Base-by-base conservation (phyloP, 2,113 vertebrate species). In the Tyrannus savana region DNA sequence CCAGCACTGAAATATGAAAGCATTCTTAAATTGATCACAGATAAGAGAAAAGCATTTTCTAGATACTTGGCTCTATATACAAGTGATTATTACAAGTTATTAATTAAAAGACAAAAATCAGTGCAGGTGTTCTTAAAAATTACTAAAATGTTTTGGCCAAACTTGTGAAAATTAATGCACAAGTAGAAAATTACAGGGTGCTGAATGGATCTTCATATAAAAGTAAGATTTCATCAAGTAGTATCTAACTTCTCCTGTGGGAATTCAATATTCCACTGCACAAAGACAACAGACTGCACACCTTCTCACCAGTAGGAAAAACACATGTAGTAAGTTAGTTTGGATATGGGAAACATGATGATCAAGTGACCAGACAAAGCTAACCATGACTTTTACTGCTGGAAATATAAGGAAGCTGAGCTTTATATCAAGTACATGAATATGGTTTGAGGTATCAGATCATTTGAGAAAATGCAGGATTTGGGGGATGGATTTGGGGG, bases 401-500 rank as follows among this genome's bases (percentile, higher is more conserved):
- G 35, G 24, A 33, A 72, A 31, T 19, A 18, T 4, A 31, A 11
- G 27, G 25, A 87, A 14, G 12, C 8, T 71, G 59, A 77, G 24
- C 10, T 90, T 67, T 69, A 31, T 22, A n/a, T 19, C 3, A 2
- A 53, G 14, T 28, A 15, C 16, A 7, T 30, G 9, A 85, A 52
- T 17, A 53, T 4, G 2, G 14, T 12, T 89, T 60, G 35, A 87
- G 17, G 18, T 56, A n/a, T 72, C n/a, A 87, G 52, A 46, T 17
- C 0, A 5, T 80, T 30, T 17, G 25, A 85, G 28, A 91, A 66
- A 85, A 50, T 11, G 17, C 4, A 55, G 21, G 27, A 35, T 42
- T 84, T 80, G 12, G 7, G 14, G 0, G 1, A 9, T 14, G 21
- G 27, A 35, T 42, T 84, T 80, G 12, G 7, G 14, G 0, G 1